These are phyloP conservation scores for Parnassius mnemosyne DNA, from an alignment of 2,888 invertebrate species.

Conservation along the genomic window DNA sequence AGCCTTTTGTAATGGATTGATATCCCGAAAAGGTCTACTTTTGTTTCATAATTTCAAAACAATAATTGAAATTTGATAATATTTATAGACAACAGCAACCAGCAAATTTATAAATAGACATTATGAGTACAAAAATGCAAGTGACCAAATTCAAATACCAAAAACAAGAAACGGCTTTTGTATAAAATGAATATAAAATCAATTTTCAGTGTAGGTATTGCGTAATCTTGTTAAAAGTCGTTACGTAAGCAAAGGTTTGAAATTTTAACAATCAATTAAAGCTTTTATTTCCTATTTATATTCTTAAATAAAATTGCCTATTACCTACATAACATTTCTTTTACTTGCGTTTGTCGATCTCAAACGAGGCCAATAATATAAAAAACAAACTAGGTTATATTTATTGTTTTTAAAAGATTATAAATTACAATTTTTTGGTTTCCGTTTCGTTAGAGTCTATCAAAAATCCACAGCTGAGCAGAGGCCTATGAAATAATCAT, in stretches of 20 bases:
- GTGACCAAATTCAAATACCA: no score
- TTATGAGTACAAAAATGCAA: no score
- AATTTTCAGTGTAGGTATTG: background rate
- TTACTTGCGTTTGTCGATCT: background rate
- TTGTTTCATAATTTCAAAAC: no score
- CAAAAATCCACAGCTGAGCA: no score
- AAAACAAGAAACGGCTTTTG: no score
- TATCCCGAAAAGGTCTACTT: no score
- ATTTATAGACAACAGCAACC: no score
- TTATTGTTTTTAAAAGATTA: background rate
- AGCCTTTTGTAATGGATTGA: no score
- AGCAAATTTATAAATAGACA: no score
- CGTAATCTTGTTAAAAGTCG: slow-evolving; percentile 15
- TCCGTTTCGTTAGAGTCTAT: background rate
- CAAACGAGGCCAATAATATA: slow-evolving; percentile 6
- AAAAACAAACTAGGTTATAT: slow-evolving; percentile 7
- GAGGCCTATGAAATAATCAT: no score
- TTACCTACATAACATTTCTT: slow-evolving; percentile 20
- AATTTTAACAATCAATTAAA: slow-evolving; percentile 25
- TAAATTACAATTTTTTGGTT: background rate
- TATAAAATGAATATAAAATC: no score
- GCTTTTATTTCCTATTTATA: slow-evolving; percentile 19
- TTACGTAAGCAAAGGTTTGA: slow-evolving; percentile 24
- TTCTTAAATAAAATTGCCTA: slow-evolving; percentile 16
- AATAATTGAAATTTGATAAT: no score